Evolutionary conservation across 2,797 vertebrate genomes (phyloP).

Genomic region (Aulostomus chinensis): DNA sequence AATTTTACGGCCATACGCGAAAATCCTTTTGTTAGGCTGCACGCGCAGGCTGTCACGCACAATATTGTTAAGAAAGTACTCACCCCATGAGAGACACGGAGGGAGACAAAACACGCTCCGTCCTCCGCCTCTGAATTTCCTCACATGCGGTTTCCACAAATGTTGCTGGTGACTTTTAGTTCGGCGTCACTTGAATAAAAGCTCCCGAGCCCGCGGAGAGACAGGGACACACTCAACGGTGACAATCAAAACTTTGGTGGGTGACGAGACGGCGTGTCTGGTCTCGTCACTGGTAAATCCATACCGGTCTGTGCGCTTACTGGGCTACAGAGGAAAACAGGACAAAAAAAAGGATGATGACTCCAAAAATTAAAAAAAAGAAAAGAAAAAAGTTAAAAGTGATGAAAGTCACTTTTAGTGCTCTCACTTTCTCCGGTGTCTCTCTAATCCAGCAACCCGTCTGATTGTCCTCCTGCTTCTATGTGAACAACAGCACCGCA

Average conservation of each 20-base stretch:
- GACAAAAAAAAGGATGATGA: neutral
- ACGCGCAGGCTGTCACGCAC: neutral
- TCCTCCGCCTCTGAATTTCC: constrained; percentile 34
- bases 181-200: constrained; percentile 37
- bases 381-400: constrained; percentile 3
- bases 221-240: no score
- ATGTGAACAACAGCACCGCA: constrained; percentile 66
- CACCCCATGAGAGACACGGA: constrained; percentile 77
- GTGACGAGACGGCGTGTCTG: constrained; percentile 38
- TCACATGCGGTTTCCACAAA: constrained; percentile 56
- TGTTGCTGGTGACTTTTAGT: no score
- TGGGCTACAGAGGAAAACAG: constrained; percentile 16
- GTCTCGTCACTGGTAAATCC: constrained; percentile 61
- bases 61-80: constrained; percentile 36
- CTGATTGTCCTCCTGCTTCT: constrained; percentile 48
- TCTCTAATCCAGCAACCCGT: constrained; percentile 46
- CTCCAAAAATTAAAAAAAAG: neutral
- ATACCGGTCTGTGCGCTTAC: constrained; percentile 47
- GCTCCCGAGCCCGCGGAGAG: no score
- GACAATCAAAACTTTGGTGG: constrained; percentile 65
- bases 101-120: constrained; percentile 3
- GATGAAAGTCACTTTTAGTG: constrained; percentile 9
- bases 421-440: constrained; percentile 60
- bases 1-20: no score
- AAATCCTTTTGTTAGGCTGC: no score